Percentiles rank a stretch among this genome's conserved stretches.
These are phyloP conservation scores for Automeris io DNA, from an alignment of 2,888 invertebrate species.

Conservation along the genomic window DNA sequence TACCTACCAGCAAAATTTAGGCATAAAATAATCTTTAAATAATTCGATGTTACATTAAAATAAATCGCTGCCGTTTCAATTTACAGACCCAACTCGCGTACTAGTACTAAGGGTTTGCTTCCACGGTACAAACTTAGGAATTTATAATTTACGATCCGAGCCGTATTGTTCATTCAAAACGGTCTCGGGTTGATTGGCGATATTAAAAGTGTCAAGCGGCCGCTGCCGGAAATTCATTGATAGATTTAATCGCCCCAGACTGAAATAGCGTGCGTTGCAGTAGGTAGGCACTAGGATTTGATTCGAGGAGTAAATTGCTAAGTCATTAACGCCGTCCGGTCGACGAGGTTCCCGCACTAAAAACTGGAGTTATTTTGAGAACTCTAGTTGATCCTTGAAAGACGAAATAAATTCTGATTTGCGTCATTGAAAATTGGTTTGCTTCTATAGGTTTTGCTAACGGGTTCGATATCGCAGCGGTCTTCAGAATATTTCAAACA, in stretches of 20 bases:
- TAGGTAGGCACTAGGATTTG: slow-evolving; percentile 50
- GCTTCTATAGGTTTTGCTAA: slow-evolving; percentile 1
- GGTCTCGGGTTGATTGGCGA: slow-evolving; percentile 64
- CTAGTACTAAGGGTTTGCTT: slow-evolving; percentile 21
- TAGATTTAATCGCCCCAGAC: slow-evolving; percentile 68
- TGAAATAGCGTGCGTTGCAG: slow-evolving; percentile 59
- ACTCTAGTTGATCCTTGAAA: slow-evolving; percentile 41
- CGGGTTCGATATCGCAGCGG: not conserved
- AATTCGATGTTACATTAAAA: too few relatives aligned
- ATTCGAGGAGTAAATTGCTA: slow-evolving; percentile 68
- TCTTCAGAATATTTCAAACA: not conserved
- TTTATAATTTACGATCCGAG: slow-evolving; percentile 64
- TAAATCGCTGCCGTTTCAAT: slow-evolving; percentile 23
- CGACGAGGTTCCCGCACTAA: slow-evolving; percentile 43
- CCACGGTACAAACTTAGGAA: slow-evolving; percentile 48
- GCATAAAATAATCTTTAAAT: too few relatives aligned
- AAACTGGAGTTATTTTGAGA: slow-evolving; percentile 60
- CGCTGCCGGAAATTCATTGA: slow-evolving; percentile 74
- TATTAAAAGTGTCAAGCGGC: slow-evolving; percentile 71
- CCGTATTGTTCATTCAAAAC: slow-evolving; percentile 71
- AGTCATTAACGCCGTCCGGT: slow-evolving; percentile 74
- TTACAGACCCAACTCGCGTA: slow-evolving; percentile 16
- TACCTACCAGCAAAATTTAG: too few relatives aligned
- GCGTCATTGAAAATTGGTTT: slow-evolving; percentile 25
- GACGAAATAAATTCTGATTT: slow-evolving; percentile 36